phyloP scores from a whole-genome alignment of 1,140 invertebrate species.

The Drosophila kikkawai region DNA sequence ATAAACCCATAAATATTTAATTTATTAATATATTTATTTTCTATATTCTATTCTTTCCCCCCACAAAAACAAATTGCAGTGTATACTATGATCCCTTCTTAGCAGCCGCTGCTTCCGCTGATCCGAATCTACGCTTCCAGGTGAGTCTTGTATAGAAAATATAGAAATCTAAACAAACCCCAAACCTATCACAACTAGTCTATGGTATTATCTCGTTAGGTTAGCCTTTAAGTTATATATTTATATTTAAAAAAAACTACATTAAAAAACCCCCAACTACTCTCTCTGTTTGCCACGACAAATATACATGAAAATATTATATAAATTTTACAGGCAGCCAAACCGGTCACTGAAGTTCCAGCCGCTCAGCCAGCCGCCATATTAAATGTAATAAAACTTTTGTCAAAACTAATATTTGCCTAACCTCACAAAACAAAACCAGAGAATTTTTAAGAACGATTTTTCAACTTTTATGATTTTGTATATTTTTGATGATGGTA shows the following conservation, averaged over 20 bases:
- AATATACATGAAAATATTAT: conserved; percentile 72
- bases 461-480: conserved; percentile 39
- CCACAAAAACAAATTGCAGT: conserved; percentile 86
- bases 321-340: conserved; percentile 88
- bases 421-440: conserved; percentile 52
- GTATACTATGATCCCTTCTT: conserved; percentile 98
- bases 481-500: conserved; percentile 70
- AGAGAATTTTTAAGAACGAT: conserved; percentile 57
- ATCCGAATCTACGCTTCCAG: conserved; percentile 96
- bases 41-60: conserved; percentile 72
- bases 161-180: neutral
- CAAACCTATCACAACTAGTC: neutral
- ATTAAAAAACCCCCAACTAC: conserved; percentile 7
- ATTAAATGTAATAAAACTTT: conserved; percentile 85
- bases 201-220: conserved; percentile 8
- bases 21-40: conserved; percentile 66
- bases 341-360: conserved; percentile 89
- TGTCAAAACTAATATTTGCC: conserved; percentile 69
- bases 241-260: conserved; percentile 41
- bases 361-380: conserved; percentile 85
- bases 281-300: conserved; percentile 15
- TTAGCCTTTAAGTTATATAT: conserved; percentile 35
- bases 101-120: conserved; percentile 91
- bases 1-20: neutral
- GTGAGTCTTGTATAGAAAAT: conserved; percentile 55